Base-by-base conservation (phyloP, 2,888 invertebrate species). In the Macrophya alboannulata region DNA sequence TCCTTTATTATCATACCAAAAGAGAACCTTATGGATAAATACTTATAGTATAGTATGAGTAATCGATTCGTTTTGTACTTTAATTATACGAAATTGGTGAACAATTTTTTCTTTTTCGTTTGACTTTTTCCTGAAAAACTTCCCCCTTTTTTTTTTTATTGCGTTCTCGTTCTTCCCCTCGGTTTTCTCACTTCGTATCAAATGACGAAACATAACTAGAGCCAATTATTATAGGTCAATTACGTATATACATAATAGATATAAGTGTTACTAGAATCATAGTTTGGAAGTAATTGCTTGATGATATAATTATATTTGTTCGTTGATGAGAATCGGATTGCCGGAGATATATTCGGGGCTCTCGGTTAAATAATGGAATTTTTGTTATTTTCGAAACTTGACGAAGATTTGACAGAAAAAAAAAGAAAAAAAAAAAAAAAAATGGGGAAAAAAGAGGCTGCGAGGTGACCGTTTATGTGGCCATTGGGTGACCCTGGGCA, bases 191-290 rank as follows among this genome's bases (percentile, higher is more conserved):
- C 8, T 55, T n/a, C 0, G n/a, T 55, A 8, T 55, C 48, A 48
- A 25, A 25, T 4, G 21, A 25, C 25, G 76, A 76, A 48, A 76
- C 25, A 31, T 31, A 79, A 59, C 55, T 79, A 79, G 79, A 79
- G 79, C 79, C 79, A 79, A 79, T 79, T 79, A 79, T 79, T 9
- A 37, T 40, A 51, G 55, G 79, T 79, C 79, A 79, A 79, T 79
- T 79, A 79, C 37, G 40, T 79, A 55, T 17, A 4, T 31, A n/a
- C n/a, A n/a, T n/a, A n/a, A 25, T 51, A 43, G 6, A 31, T 12
- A 40, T 76, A 76, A 76, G 45, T 71, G 71, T 71, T 71, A 71
- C n/a, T 15, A 55, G n/a, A 31, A 55, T 55, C 17, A 40, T 40
- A 17, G 71, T 68, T 31, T 15, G 3, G n/a, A 8, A 71, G 71